Evolutionary conservation across 92 coral and sea anemone species (phyloP), one percentile per base, ranked within the genome.

Genomic region (Phenganax subtilis): DNA sequence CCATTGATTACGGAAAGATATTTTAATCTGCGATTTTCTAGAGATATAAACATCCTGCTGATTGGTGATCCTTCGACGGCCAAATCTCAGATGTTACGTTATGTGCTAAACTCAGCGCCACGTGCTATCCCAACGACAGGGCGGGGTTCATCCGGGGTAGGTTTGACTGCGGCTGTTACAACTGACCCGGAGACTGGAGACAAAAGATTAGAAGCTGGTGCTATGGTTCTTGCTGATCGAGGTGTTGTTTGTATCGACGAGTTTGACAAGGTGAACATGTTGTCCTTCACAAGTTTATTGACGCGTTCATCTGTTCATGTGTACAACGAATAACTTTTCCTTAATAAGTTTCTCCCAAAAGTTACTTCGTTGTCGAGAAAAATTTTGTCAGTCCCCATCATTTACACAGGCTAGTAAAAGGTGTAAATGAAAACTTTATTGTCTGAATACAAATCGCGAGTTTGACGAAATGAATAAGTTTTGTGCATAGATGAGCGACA

Each of bases 41-140:
- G 98, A 66, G 98, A 93, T 78, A 93, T 93, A 81, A 93, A 93
- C 85, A 91, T 93, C 29, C 88, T 93, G 1, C 56, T 93, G 61
- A 93, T 94, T 91, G 98, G 98, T 44, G 98, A 94, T 85, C 98
- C 98, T 20, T 94, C 98, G 9, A 94, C 98, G 28, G 98, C 98
- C 2, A 94, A 94, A 77, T 94, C 98, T 1, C 98, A 94, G 84
- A 94, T 94, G 98, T 77, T 94, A 52, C 85, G 98, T 89, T 94
- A 92, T 82, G 98, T 94, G 55, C 93, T 94, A 0, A 96, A 94
- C 63, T 85, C 97, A 12, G 98, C 98, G 9, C 98, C 98, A 1
- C 91, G 98, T 80, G 98, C 98, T 47, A 94, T 94, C 80, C 87
- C 97, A 12, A 94, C 98, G 14, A 94, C 98, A 66, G 98, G 98